Conservation (phyloP, 2,113 vertebrate species). For the Gymnarchus niloticus region DNA sequence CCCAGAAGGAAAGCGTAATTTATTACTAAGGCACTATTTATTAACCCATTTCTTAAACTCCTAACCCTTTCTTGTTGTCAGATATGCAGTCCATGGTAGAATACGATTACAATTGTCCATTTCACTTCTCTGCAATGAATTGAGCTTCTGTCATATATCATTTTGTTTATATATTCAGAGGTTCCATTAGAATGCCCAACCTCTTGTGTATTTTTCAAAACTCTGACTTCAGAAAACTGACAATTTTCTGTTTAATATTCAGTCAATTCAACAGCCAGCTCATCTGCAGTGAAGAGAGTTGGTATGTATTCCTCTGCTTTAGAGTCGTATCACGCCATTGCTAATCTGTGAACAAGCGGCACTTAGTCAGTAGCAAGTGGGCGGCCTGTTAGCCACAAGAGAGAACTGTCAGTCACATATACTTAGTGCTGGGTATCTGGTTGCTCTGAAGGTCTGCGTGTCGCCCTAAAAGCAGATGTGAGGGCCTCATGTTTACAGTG, state of each 20-base stretch:
- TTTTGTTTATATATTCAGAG: not conserved
- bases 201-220: not conserved
- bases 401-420: not conserved
- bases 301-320: not conserved
- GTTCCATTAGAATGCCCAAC: not conserved
- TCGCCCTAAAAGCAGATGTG: slow-evolving; percentile 42
- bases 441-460: slow-evolving; percentile 36
- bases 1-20: not conserved
- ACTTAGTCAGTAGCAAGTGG: not conserved
- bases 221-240: not conserved
- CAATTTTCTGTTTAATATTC: not conserved
- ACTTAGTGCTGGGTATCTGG: slow-evolving; percentile 21
- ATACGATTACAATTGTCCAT: not conserved
- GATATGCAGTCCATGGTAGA: not conserved
- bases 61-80: not conserved
- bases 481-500: slow-evolving; percentile 58
- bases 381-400: not conserved
- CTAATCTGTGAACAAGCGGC: slow-evolving; percentile 29
- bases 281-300: not conserved
- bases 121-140: not conserved
- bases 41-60: not conserved
- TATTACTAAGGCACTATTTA: not conserved
- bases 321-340: slow-evolving; percentile 39
- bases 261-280: not conserved
- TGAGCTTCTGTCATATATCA: not conserved